These are phyloP conservation scores for Ariolimax columbianus DNA, from an alignment of 2,888 invertebrate species.

Conservation along the genomic window DNA sequence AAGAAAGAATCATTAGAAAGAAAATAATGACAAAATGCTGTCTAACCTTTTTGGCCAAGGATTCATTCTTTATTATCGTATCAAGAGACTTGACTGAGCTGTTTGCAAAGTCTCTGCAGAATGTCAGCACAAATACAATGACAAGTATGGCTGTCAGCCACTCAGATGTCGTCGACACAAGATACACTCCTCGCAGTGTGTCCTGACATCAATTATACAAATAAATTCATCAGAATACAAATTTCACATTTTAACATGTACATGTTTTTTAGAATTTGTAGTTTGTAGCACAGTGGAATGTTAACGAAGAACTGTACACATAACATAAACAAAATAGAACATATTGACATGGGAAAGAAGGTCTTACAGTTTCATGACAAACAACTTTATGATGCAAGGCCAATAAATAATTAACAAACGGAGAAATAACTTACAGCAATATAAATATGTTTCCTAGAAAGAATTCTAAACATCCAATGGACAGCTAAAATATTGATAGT, in stretches of 20 bases:
- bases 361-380: too few relatives aligned
- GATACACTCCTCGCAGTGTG: conserved; percentile 57
- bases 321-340: too few relatives aligned
- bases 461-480: too few relatives aligned
- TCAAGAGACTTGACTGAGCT: conserved; percentile 50
- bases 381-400: too few relatives aligned
- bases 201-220: conserved; percentile 51
- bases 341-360: too few relatives aligned
- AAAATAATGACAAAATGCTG: neutral
- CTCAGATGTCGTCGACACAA: conserved; percentile 62
- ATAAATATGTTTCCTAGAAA: too few relatives aligned
- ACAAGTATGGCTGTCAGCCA: conserved; percentile 62
- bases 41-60: neutral
- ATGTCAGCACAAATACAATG: conserved; percentile 60
- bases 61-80: conserved; percentile 27
- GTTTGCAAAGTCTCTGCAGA: conserved; percentile 58
- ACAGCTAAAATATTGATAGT: too few relatives aligned
- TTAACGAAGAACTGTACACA: too few relatives aligned
- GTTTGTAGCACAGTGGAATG: too few relatives aligned
- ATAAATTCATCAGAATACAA: neutral
- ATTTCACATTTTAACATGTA: neutral
- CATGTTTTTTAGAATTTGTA: neutral
- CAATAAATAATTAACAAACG: too few relatives aligned
- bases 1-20: neutral
- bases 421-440: too few relatives aligned